Conservation (phyloP, 2,113 vertebrate species). For the Catharus minimus region DNA sequence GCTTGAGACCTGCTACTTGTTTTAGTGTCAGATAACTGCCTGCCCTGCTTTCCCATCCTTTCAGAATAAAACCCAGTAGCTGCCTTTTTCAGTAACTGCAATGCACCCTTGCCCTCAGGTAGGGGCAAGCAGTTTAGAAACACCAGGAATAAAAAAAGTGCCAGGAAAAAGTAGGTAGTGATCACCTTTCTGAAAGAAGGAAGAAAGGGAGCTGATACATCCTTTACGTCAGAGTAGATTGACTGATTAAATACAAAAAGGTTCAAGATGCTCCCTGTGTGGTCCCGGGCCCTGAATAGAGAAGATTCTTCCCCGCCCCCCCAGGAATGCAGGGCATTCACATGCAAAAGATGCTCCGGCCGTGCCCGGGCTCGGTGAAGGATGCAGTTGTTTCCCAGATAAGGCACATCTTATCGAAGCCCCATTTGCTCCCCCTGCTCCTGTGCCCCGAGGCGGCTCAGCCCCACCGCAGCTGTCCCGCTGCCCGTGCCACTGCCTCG, state of each 20-base stretch:
- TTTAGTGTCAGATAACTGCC: accelerated
- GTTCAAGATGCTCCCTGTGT: conserved; percentile 23
- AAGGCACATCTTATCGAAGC: neutral
- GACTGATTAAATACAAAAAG: neutral
- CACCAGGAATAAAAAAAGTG: neutral
- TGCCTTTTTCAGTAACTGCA: neutral
- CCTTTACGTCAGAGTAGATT: neutral
- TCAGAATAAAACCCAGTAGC: accelerated
- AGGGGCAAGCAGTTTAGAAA: neutral
- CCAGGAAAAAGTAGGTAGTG: accelerated
- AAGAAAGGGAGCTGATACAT: neutral
- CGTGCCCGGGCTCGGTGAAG: neutral
- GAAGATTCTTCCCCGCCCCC: neutral
- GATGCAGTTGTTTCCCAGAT: neutral
- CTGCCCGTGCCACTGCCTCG: accelerated
- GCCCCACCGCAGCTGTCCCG: neutral
- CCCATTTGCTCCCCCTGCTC: neutral
- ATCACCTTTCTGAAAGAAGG: neutral
- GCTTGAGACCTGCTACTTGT: accelerated
- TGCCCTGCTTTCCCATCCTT: accelerated
- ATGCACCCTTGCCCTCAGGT: accelerated
- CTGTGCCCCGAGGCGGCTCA: neutral
- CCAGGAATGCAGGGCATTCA: conserved; percentile 71
- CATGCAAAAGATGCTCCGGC: conserved; percentile 48
- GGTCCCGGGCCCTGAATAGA: conserved; percentile 50